Conservation (phyloP, 1,140 invertebrate genomes). For the Caenorhabditis brenneri region DNA sequence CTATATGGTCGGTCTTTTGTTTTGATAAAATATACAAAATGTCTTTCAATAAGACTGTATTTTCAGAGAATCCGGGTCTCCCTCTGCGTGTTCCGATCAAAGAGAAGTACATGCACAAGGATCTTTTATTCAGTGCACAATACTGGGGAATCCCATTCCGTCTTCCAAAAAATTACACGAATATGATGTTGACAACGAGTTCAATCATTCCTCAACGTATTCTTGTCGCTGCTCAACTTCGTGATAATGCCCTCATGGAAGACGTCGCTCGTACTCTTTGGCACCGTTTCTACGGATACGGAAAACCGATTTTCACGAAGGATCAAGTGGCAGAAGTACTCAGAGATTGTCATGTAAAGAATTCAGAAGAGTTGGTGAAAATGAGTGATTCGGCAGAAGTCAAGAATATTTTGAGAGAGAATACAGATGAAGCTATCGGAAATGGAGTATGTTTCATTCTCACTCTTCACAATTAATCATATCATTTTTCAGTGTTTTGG, state of each 20-base stretch:
- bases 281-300: constrained; percentile 23
- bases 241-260: constrained; percentile 15
- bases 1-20: too few species aligned
- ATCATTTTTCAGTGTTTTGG: constrained; percentile 13
- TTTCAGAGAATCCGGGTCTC: constrained; percentile 18
- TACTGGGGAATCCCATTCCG: constrained; percentile 22
- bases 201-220: constrained; percentile 18
- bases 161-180: not conserved
- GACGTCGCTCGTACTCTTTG: constrained; percentile 15
- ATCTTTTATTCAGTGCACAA: constrained; percentile 17
- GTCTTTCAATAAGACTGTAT: not conserved
- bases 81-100: constrained; percentile 18
- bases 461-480: not conserved
- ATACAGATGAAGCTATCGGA: constrained; percentile 30
- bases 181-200: not conserved
- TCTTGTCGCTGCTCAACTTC: constrained; percentile 5
- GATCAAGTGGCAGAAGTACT: constrained; percentile 5
- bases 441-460: not conserved
- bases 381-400: constrained; percentile 30
- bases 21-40: too few species aligned
- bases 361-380: not conserved
- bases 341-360: constrained; percentile 12
- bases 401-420: constrained; percentile 17
- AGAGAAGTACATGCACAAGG: constrained; percentile 27
- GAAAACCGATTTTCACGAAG: constrained; percentile 26